phyloP scores from a whole-genome alignment of 2,888 invertebrate species.

The Sarcophaga caerulescens region DNA sequence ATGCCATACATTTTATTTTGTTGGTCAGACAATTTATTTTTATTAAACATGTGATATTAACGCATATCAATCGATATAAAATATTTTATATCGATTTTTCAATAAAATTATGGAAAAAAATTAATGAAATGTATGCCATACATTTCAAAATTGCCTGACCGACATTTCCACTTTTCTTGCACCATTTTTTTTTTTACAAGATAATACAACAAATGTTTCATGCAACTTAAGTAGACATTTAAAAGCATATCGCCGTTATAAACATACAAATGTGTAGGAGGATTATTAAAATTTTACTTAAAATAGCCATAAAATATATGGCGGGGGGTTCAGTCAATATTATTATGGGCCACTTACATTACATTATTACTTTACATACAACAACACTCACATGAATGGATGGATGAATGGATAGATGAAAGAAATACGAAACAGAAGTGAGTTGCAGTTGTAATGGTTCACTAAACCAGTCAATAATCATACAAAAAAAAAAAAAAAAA shows the following conservation, averaged over 20 bases:
- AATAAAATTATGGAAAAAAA: not conserved
- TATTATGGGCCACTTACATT: not conserved
- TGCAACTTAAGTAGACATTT: too few relatives aligned
- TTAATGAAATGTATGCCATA: not conserved
- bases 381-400: constrained; percentile 7
- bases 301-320: not conserved
- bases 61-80: too few relatives aligned
- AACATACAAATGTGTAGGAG: not conserved
- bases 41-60: too few relatives aligned
- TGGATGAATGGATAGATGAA: not conserved
- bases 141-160: not conserved
- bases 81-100: too few relatives aligned
- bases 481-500: too few relatives aligned
- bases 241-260: too few relatives aligned
- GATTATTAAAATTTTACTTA: constrained; percentile 1
- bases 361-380: constrained; percentile 13
- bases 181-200: not conserved
- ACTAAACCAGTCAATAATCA: not conserved
- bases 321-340: not conserved
- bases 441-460: not conserved
- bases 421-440: not conserved
- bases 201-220: not conserved
- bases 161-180: not conserved
- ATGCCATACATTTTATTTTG: not conserved
- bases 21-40: too few relatives aligned